Evolutionary conservation across 2,888 invertebrate species (phyloP).

Genomic region (Pollenia amentaria): DNA sequence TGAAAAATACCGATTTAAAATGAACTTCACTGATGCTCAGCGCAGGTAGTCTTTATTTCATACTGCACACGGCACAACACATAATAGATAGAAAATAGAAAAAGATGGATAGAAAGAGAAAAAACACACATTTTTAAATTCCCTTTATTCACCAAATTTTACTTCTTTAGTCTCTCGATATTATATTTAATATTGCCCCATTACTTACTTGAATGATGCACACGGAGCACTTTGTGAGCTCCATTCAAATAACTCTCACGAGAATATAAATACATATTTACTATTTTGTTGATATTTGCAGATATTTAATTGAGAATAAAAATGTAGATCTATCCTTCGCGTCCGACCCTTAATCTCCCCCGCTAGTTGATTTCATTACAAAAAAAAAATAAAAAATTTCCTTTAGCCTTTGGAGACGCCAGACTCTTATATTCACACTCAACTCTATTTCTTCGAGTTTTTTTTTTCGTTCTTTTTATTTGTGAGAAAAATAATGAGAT

Average conservation of each 20-base stretch:
- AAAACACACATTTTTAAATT: constrained; percentile 35
- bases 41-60: constrained; percentile 87
- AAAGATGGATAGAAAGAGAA: constrained; percentile 58
- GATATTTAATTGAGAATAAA: constrained; percentile 33
- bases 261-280: constrained; percentile 16
- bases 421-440: constrained; percentile 2
- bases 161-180: constrained; percentile 41
- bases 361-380: constrained; percentile 1
- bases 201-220: constrained; percentile 30
- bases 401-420: constrained; percentile 26
- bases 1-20: constrained; percentile 87
- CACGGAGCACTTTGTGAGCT: constrained; percentile 47
- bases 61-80: constrained; percentile 87
- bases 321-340: background rate
- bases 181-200: constrained; percentile 14
- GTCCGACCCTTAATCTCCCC: background rate
- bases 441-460: background rate
- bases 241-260: constrained; percentile 51
- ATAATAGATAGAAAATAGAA: constrained; percentile 67
- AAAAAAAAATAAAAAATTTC: constrained; percentile 19
- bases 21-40: constrained; percentile 85
- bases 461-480: constrained; percentile 19
- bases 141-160: constrained; percentile 40
- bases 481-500: constrained; percentile 25
- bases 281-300: background rate